Evolutionary conservation across 2,797 vertebrate genomes (phyloP), one percentile per base, ranked within the genome.

Genomic region (Lagorchestes hirsutus): DNA sequence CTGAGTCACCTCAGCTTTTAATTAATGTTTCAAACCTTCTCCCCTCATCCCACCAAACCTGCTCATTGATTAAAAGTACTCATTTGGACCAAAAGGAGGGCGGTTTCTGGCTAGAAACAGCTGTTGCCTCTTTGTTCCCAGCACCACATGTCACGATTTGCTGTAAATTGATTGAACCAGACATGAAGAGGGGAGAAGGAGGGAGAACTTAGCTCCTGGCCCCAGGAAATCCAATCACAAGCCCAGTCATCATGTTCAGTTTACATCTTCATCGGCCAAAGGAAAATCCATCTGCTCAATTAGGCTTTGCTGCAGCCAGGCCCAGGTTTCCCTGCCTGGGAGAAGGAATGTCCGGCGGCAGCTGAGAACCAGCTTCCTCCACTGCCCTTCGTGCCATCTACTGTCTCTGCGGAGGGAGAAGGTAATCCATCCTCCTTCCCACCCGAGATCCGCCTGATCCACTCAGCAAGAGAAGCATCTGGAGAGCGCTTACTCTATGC

Each of bases 61-160:
- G 52, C 93, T 92, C 34, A 12, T 92, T 94, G 92, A 94, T 96
- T 96, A 94, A 94, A 96, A 94, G 18, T 2, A 1, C 55, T 59
- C 3, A 11, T 56, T 55, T 40, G 54, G 91, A 24, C 56, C 93
- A 52, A 24, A 22, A 22, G 90, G 55, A 46, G 91, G 52, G 67
- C 40, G 55, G 13, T 46, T 46, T 46, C 40, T 82, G 74, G 74
- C 14, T 6, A 5, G 6, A 55, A 40, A 40, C 92, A 91, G 82
- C 50, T 52, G 87, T 59, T 34, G 22, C 34, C 93, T 57, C 40
- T 54, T 91, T 50, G 54, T 11, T 52, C 55, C 54, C 54, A 31
- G 50, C 95, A 55, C 50, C 29, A 55, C 24, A 34, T 52, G 57
- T 91, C 58, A 90, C 54, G 54, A 46, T 13, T 54, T 62, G 67